Evolutionary conservation across 2,113 vertebrate species (phyloP).

Genomic region (Thinocorus orbignyianus): DNA sequence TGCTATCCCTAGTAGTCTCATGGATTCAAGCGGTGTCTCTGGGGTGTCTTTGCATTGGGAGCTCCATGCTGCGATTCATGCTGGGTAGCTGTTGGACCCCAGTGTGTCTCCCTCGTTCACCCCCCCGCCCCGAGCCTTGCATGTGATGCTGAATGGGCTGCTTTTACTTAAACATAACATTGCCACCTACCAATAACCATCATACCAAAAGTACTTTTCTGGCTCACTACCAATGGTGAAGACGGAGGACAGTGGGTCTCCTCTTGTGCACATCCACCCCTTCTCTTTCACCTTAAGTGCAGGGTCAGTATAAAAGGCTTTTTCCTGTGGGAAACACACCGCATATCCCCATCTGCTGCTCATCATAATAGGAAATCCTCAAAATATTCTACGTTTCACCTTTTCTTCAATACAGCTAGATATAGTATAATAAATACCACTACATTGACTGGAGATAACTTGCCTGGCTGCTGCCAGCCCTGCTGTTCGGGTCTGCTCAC

Average conservation of each 20-base stretch:
- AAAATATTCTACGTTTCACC: background rate
- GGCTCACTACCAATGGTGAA: background rate
- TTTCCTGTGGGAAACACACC: background rate
- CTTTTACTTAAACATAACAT: background rate
- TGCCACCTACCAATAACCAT: background rate
- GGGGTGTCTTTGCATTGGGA: background rate
- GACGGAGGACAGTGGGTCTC: background rate
- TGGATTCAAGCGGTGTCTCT: background rate
- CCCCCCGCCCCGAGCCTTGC: no score
- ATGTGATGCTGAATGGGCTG: background rate
- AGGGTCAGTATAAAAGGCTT: background rate
- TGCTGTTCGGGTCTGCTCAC: background rate
- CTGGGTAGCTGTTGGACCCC: background rate
- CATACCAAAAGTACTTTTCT: background rate
- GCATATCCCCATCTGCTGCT: background rate
- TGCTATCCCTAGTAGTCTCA: background rate
- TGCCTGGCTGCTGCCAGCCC: background rate
- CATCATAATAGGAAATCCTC: background rate
- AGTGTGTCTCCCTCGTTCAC: fast-evolving
- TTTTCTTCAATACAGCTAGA: background rate
- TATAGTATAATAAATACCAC: background rate
- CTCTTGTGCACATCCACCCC: background rate
- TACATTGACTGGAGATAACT: background rate
- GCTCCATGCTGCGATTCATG: background rate
- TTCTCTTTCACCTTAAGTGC: background rate